Conservation (phyloP, 2,888 invertebrate species). For the Leuctra nigra region DNA sequence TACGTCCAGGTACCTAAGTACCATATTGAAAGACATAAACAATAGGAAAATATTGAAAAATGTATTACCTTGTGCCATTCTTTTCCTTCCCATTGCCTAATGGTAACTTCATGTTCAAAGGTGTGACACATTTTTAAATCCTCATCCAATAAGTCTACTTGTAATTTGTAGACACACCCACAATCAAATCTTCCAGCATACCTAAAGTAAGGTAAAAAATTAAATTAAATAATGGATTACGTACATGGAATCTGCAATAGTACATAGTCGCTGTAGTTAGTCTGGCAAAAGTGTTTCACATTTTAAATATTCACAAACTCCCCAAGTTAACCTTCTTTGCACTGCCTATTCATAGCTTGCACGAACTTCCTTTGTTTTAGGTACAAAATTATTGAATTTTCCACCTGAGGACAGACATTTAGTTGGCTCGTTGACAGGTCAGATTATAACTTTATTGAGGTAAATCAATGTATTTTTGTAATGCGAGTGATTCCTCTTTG, state of each 20-base stretch:
- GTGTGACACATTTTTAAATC: slow-evolving; percentile 31
- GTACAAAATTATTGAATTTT: too few species aligned
- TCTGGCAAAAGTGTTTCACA: too few species aligned
- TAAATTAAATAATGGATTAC: background rate
- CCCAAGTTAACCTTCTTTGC: slow-evolving; percentile 4
- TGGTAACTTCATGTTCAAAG: slow-evolving; percentile 28
- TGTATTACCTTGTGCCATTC: slow-evolving; percentile 38
- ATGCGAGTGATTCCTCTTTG: too few species aligned
- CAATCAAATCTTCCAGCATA: slow-evolving; percentile 45
- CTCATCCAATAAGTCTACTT: slow-evolving; percentile 35
- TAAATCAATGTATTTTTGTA: too few species aligned
- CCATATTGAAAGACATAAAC: background rate
- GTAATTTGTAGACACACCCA: slow-evolving; percentile 40
- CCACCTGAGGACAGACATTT: too few species aligned
- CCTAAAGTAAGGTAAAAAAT: slow-evolving; percentile 30
- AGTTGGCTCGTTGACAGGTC: too few species aligned
- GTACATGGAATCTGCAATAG: too few species aligned
- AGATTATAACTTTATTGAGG: too few species aligned
- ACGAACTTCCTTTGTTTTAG: too few species aligned
- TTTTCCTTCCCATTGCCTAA: slow-evolving; percentile 36
- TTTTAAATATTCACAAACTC: too few species aligned
- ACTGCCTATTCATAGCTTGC: slow-evolving; percentile 19
- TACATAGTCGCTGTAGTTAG: background rate
- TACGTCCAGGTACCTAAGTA: too few species aligned
- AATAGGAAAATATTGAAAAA: background rate